Conservation (phyloP, 2,113 vertebrate species). For the Bubo bubo region DNA sequence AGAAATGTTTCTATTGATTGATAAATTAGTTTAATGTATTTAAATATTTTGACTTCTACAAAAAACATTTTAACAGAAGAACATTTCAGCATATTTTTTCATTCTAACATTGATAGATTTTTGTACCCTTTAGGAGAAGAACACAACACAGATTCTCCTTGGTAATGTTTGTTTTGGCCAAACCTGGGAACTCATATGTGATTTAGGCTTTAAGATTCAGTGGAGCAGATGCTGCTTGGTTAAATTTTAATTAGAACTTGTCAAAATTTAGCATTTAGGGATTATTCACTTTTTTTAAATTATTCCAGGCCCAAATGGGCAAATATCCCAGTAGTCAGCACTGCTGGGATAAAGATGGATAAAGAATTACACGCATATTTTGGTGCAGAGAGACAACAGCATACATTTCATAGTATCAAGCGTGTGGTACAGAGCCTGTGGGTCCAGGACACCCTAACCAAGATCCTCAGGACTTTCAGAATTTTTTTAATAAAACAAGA, state of each 20-base stretch:
- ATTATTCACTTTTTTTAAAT: background rate
- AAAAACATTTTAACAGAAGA: background rate
- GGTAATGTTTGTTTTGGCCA: background rate
- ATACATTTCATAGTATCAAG: background rate
- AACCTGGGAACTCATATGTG: background rate
- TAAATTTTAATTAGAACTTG: background rate
- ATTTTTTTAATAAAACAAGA: background rate
- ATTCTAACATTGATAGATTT: background rate
- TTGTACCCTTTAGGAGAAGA: background rate
- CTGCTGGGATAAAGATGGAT: background rate
- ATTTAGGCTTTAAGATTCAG: background rate
- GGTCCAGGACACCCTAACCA: background rate
- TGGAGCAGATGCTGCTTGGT: background rate
- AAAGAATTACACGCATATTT: background rate
- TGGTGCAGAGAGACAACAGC: background rate
- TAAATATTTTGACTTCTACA: background rate
- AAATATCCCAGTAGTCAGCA: background rate
- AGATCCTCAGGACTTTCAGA: background rate
- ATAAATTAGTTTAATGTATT: background rate
- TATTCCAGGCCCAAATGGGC: background rate
- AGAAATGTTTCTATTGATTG: background rate
- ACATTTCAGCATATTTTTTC: background rate
- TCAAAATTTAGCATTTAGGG: background rate
- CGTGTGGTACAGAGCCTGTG: background rate
- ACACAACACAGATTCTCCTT: background rate